Conservation (phyloP, 2,797 vertebrate species). For the Antrozous pallidus region DNA sequence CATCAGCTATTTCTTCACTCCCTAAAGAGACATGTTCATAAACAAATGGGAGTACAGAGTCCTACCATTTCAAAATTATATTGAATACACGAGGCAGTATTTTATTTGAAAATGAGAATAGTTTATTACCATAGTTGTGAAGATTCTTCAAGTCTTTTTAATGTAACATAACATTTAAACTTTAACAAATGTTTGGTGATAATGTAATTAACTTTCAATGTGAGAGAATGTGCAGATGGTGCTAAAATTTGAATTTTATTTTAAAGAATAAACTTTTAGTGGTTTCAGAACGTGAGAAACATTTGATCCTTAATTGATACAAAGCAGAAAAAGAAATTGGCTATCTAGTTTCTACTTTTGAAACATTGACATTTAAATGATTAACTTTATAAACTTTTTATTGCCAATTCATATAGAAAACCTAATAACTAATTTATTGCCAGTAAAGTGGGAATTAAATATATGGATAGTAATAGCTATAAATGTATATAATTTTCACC, state of each 20-base stretch:
- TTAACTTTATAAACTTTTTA: conserved; percentile 43
- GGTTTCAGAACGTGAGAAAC: background rate
- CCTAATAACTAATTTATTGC: conserved; percentile 54
- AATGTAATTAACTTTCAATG: conserved; percentile 41
- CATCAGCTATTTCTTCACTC: conserved; percentile 11
- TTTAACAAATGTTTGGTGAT: conserved; percentile 41
- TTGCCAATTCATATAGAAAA: conserved; percentile 41
- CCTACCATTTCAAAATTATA: background rate
- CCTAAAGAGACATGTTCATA: background rate
- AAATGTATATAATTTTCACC: conserved; percentile 47
- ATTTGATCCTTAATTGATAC: conserved; percentile 22
- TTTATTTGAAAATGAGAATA: conserved; percentile 28
- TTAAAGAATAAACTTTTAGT: background rate
- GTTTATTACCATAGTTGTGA: conserved; percentile 26
- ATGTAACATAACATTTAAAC: conserved; percentile 3
- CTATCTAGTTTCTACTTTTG: conserved; percentile 42
- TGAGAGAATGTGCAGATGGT: conserved; percentile 4
- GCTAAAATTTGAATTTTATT: conserved; percentile 50
- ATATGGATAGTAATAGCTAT: conserved; percentile 20
- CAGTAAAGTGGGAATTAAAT: conserved; percentile 40
- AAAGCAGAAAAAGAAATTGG: conserved; percentile 31
- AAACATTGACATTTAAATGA: conserved; percentile 51
- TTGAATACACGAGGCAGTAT: background rate
- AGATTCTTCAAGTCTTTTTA: conserved; percentile 19
- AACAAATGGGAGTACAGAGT: background rate